A percentile compares a stretch with the other conserved stretches of the same genome.
Conservation (phyloP, 2,888 invertebrate species). For the Drosophila diplacantha region DNA sequence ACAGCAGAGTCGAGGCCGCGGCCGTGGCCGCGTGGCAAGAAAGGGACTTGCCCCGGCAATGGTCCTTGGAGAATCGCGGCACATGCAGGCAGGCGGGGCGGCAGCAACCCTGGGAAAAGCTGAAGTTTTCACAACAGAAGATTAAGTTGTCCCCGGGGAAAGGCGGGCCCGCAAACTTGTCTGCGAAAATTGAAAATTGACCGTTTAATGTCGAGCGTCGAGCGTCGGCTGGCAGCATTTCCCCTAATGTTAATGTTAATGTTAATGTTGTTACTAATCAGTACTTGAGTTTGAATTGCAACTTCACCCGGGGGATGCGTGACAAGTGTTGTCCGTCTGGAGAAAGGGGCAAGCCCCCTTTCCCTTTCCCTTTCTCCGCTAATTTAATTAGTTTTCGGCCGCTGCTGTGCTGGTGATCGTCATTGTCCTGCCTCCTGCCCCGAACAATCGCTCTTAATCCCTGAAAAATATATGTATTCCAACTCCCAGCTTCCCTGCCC, state of each 20-base stretch:
- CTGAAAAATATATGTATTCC: background rate
- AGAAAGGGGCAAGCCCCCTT: background rate
- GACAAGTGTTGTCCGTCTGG: conserved; percentile 42
- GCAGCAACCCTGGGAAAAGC: conserved; percentile 61
- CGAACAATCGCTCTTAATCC: conserved; percentile 10
- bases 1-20: conserved; percentile 40
- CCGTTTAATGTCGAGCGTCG: conserved; percentile 70
- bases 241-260: conserved; percentile 20
- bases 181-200: conserved; percentile 75
- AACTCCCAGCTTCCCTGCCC: background rate
- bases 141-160: conserved; percentile 71
- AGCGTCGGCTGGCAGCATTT: conserved; percentile 50
- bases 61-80: conserved; percentile 74
- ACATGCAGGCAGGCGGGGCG: conserved; percentile 52
- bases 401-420: conserved; percentile 30
- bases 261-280: conserved; percentile 55
- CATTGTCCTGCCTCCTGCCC: conserved; percentile 24
- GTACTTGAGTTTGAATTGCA: conserved; percentile 50
- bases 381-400: conserved; percentile 59
- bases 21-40: conserved; percentile 62
- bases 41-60: conserved; percentile 38
- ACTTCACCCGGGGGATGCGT: conserved; percentile 31
- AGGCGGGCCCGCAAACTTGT: conserved; percentile 53
- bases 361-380: background rate
- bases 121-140: conserved; percentile 70